These are phyloP conservation scores for Laothoe populi DNA, from an alignment of 2,888 invertebrate genomes.

Conservation along the genomic window DNA sequence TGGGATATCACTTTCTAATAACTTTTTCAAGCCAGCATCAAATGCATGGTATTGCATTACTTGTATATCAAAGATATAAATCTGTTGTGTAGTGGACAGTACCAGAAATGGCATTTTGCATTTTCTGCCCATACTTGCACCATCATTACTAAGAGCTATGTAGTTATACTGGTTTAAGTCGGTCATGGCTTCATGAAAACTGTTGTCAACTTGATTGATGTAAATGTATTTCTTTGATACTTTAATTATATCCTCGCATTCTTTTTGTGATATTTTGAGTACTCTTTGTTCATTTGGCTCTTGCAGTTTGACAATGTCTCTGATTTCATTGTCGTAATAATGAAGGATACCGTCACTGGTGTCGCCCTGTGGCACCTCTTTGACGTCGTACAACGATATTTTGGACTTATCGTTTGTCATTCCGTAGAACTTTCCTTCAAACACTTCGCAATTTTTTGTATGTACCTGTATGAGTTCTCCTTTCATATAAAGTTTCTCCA, in stretches of 20 bases:
- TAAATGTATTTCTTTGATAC: slow-evolving; percentile 72
- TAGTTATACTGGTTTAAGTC: slow-evolving; percentile 66
- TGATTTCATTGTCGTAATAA: slow-evolving; percentile 73
- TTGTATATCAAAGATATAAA: slow-evolving; percentile 80
- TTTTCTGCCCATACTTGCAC: slow-evolving; percentile 79
- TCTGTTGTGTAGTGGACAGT: slow-evolving; percentile 72
- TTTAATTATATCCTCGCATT: slow-evolving; percentile 72
- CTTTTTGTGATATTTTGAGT: slow-evolving; percentile 71
- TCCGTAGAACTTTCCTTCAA: slow-evolving; percentile 76
- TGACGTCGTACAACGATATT: slow-evolving; percentile 75
- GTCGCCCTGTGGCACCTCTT: slow-evolving; percentile 62
- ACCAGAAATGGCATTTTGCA: slow-evolving; percentile 79
- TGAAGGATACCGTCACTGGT: slow-evolving; percentile 68
- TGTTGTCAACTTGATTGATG: slow-evolving; percentile 77
- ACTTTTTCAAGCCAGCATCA: slow-evolving; percentile 76
- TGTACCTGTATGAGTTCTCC: slow-evolving; percentile 79
- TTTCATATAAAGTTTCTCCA: slow-evolving; percentile 78
- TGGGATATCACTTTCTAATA: slow-evolving; percentile 72
- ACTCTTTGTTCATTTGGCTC: slow-evolving; percentile 59
- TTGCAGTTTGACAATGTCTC: slow-evolving; percentile 71
- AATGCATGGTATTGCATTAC: slow-evolving; percentile 79
- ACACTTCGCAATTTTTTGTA: slow-evolving; percentile 71
- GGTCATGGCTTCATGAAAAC: slow-evolving; percentile 70
- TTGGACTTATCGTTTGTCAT: slow-evolving; percentile 75
- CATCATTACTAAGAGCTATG: slow-evolving; percentile 73